Conservation (phyloP, 2,888 invertebrate species). For the Eupsilia transversa region DNA sequence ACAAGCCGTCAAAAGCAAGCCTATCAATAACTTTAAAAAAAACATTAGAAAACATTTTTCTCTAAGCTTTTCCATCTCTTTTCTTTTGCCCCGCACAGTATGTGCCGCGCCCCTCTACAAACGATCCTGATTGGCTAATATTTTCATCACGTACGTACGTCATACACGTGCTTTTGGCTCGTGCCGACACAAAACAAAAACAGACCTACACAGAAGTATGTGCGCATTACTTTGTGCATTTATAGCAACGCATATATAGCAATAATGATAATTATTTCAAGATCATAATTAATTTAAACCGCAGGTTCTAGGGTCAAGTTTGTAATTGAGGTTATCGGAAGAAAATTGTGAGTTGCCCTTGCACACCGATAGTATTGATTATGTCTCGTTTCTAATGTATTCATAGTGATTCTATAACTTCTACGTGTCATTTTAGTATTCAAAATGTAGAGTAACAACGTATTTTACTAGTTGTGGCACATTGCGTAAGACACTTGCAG, state of each 20-base stretch:
- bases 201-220: background rate
- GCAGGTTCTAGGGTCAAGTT: constrained; percentile 7
- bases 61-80: background rate
- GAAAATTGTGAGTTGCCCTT: constrained; percentile 11
- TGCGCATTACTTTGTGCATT: constrained; percentile 5
- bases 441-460: background rate
- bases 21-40: background rate
- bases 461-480: background rate
- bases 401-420: background rate
- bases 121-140: constrained; percentile 27
- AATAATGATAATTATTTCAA: constrained; percentile 25
- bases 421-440: background rate
- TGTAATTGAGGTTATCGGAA: constrained; percentile 51
- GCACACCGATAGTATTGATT: constrained; percentile 4
- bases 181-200: constrained; percentile 25
- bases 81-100: background rate
- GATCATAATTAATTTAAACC: constrained; percentile 26
- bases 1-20: background rate
- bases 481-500: too few relatives aligned
- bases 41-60: background rate
- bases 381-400: constrained; percentile 18
- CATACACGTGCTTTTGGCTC: constrained; percentile 9
- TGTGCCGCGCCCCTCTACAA: constrained; percentile 15
- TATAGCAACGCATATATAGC: background rate
- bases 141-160: constrained; percentile 2